Base-by-base conservation (phyloP, 2,888 invertebrate species). In the Aleiodes leptofemur region DNA sequence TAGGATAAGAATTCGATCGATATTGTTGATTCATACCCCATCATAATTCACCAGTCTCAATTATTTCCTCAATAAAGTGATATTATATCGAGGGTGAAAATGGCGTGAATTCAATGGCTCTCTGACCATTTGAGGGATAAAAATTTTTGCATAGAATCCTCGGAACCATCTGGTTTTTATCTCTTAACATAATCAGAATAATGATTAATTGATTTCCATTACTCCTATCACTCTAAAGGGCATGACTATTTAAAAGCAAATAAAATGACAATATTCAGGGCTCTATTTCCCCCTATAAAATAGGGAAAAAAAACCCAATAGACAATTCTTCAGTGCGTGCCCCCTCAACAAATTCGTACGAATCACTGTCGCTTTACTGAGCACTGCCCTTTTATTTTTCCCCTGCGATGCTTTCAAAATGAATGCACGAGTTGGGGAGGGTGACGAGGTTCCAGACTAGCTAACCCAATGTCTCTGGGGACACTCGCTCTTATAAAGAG, bases 311-410 rank as follows among this genome's bases (percentile, higher is more conserved):
- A 43, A 4, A 8, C 23, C 48, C 66, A 14, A 16, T 38, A 34
- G 23, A 64, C 43, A 64, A 43, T 29, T 61, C 38, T 16, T 16
- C 64, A 13, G 23, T n/a, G 16, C 14, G 9, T 14, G 23, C 11
- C 48, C 61, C 48, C 23, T 53, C 14, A 61, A 71, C 72, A 76
- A 80, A 81, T 76, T 82, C 76, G 75, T 76, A 76, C 79, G 80
- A 82, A 82, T 82, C 82, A 82, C 78, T 82, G 81, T 78, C 80
- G 76, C 69, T 76, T 74, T 55, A 64, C 50, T 75, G 59, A 75
- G 59, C 75, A 71, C 57, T 76, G 72, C 68, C 68, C 72, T 72
- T 76, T 76, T 76, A 72, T 72, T 76, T 59, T 71, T 69, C 69
- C 71, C 71, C 56, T 61, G 66, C 56, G 14, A 50, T 38, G 43